Conservation (phyloP, 2,113 vertebrate species). For the Hyperoodon ampullatus region DNA sequence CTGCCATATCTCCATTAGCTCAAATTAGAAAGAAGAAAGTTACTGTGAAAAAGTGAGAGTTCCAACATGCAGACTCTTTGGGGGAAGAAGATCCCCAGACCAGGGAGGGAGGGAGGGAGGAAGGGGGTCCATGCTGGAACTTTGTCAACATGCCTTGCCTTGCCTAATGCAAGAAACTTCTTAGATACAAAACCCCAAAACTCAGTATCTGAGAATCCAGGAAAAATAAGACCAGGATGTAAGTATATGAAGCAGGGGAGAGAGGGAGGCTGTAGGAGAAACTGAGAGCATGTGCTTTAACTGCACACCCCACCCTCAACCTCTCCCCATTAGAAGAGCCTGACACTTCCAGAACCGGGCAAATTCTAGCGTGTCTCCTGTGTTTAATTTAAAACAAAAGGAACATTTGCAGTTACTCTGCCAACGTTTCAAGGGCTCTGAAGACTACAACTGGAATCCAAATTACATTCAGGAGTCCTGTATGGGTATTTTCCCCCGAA, state of each 20-base stretch:
- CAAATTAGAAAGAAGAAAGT: not conserved
- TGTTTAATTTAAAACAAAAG: not conserved
- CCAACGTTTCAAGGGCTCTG: not conserved
- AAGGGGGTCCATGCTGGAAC: not conserved
- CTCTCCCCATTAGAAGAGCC: not conserved
- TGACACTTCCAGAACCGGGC: not conserved
- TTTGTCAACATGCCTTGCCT: not conserved
- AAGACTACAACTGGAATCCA: not conserved
- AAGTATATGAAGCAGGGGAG: rapidly evolving
- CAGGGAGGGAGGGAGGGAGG: not conserved
- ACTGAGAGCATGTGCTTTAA: rapidly evolving
- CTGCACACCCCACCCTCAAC: rapidly evolving
- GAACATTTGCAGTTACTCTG: not conserved
- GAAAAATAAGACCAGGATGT: rapidly evolving
- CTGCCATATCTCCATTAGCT: not conserved
- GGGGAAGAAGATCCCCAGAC: not conserved
- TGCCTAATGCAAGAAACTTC: not conserved
- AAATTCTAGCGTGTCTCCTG: rapidly evolving
- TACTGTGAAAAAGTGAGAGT: not conserved
- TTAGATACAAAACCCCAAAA: not conserved
- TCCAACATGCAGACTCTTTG: not conserved
- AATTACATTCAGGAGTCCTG: not conserved
- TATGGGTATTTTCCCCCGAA: rapidly evolving
- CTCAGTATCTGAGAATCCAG: not conserved
- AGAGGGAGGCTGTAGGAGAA: not conserved